Conservation (phyloP, 2,888 invertebrate genomes). For the Cosmopolites sordidus region DNA sequence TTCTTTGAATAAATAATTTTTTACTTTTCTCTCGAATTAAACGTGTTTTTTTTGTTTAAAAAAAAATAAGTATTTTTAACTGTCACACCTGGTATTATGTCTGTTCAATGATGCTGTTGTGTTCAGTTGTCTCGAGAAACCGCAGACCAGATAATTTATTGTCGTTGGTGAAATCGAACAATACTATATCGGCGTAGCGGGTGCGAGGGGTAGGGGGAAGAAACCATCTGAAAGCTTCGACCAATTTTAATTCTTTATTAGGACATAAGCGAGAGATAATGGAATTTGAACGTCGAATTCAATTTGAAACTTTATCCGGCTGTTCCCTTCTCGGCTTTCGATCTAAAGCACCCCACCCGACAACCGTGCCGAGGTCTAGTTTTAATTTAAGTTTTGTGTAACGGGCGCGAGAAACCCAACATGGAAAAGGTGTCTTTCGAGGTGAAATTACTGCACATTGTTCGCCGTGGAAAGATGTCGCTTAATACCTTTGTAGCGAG, state of each 20-base stretch:
- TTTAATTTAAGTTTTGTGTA: slow-evolving; percentile 28
- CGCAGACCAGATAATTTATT: too few relatives aligned
- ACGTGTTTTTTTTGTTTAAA: too few relatives aligned
- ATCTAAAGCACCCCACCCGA: not conserved
- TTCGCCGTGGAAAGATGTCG: slow-evolving; percentile 14
- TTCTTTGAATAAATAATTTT: too few relatives aligned
- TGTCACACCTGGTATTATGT: too few relatives aligned
- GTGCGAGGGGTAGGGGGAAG: too few relatives aligned
- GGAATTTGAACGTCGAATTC: not conserved
- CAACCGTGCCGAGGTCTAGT: slow-evolving; percentile 14
- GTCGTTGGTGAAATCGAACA: too few relatives aligned
- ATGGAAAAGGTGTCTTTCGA: slow-evolving; percentile 24
- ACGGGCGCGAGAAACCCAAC: slow-evolving; percentile 22
- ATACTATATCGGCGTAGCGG: too few relatives aligned
- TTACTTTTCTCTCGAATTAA: too few relatives aligned
- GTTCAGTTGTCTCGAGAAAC: too few relatives aligned
- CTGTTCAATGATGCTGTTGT: too few relatives aligned
- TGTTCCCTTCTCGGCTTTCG: not conserved
- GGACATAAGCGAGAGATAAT: not conserved
- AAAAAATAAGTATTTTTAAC: too few relatives aligned
- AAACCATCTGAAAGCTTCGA: too few relatives aligned
- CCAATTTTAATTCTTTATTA: not conserved
- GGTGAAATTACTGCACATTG: slow-evolving; percentile 27
- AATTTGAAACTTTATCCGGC: not conserved
- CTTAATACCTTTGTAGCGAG: slow-evolving; percentile 21